Evolutionary conservation across 1,140 invertebrate genomes (phyloP), one percentile per base, ranked within the genome.

Genomic region (Drosophila kurseongensis): DNA sequence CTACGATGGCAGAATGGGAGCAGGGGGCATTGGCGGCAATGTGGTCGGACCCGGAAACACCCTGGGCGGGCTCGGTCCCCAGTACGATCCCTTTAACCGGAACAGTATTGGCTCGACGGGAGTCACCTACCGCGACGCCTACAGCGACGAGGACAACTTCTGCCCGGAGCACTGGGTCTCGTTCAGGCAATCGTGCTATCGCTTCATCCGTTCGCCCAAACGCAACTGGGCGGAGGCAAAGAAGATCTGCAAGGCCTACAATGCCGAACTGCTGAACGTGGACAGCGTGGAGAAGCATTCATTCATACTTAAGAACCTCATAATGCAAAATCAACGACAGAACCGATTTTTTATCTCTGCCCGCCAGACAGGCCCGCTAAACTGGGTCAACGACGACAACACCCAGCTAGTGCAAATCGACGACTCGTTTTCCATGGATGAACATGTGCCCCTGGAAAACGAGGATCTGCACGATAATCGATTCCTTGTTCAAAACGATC

Each of bases 351-450:
- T 97, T 75, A 96, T 96, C 27, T 96, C 96, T 18, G 95, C 95
- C 2, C 94, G 94, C 45, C 96, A 97, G 86, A 94, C 95, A 50
- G 94, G 94, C 1, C 95, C 95, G 5, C 96, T 95, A 47, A 95
- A 95, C 66, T 98, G 97, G 97, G 92, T 95, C 0, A 98, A 98
- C 93, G 96, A 97, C n/a, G 97, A 98, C 93, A 95, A 95, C 23
- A 94, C 95, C 9, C 95, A 96, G 57, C 92, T 98, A 18, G 92
- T 94, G 40, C 96, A 96, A 74, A 94, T 98, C 91, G 97, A 98
- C 67, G 96, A 96, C 92, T 96, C 97, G 2, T 97, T 98, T 90
- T 93, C 98, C 57, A 96, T 94, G 77, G 91, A 91, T 66, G 92
- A 91, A 51, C 59, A 80, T 1, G 75, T 83, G 32, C 65, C 80